Conservation (phyloP, 2,797 vertebrate species). For the Mormyrus hasselquistii region DNA sequence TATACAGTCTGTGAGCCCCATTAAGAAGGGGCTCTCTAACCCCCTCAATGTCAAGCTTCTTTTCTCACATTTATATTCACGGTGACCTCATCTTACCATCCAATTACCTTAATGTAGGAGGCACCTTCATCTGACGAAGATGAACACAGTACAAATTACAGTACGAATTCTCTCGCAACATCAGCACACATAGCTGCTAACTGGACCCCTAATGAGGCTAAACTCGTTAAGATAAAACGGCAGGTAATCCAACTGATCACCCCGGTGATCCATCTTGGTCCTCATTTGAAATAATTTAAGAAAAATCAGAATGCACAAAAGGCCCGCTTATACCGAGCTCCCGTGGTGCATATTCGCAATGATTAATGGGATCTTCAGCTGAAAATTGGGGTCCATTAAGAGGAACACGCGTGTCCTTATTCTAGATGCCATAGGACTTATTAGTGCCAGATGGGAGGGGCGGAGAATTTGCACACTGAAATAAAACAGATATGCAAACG, state of each 20-base stretch:
- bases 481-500: background rate
- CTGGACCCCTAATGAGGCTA: conserved; percentile 51
- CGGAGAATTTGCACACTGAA: background rate
- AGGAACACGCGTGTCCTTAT: background rate
- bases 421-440: background rate
- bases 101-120: conserved; percentile 49
- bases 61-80: conserved; percentile 56
- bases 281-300: conserved; percentile 18
- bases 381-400: conserved; percentile 12
- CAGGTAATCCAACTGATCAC: conserved; percentile 28
- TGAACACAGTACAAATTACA: conserved; percentile 55
- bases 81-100: conserved; percentile 40
- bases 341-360: background rate
- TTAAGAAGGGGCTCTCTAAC: conserved; percentile 38
- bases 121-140: conserved; percentile 46
- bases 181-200: conserved; percentile 44
- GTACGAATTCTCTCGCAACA: conserved; percentile 38
- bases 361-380: background rate
- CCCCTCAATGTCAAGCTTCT: background rate
- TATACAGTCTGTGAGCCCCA: conserved; percentile 50
- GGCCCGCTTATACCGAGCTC: conserved; percentile 18
- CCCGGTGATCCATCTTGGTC: background rate
- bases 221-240: conserved; percentile 55
- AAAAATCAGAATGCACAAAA: background rate
- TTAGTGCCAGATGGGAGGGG: no score